phyloP scores from a whole-genome alignment of 2,797 vertebrate genomes.

The Lepus oiostolus region DNA sequence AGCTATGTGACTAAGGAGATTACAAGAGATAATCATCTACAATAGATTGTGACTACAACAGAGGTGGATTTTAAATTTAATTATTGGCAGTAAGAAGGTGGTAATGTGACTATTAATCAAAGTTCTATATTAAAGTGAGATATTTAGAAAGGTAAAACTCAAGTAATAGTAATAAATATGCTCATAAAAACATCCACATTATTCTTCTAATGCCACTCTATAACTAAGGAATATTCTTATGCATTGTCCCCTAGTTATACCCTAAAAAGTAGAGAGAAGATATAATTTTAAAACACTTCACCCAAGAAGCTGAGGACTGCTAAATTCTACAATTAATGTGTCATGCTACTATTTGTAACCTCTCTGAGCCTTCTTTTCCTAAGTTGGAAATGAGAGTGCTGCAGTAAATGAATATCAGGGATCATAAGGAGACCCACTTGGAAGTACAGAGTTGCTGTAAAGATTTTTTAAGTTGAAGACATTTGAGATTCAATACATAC shows the following conservation, averaged over 20 bases:
- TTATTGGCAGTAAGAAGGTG: neutral
- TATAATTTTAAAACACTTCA: neutral
- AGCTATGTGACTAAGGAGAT: conserved; percentile 83
- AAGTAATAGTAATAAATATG: neutral
- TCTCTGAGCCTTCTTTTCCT: neutral
- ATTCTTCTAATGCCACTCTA: neutral
- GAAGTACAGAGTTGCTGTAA: neutral
- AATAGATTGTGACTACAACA: conserved; percentile 14
- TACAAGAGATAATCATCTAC: conserved; percentile 82
- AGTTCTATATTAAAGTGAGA: neutral
- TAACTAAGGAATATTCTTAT: neutral
- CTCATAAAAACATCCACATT: neutral
- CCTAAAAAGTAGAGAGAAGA: neutral
- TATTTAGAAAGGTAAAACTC: neutral
- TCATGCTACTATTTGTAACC: neutral
- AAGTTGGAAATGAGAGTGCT: neutral
- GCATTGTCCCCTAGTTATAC: neutral
- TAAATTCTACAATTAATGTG: neutral
- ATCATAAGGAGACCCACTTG: neutral
- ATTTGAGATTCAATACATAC: neutral
- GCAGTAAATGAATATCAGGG: neutral
- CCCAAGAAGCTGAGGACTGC: neutral
- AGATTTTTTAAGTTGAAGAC: neutral
- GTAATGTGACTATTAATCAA: neutral
- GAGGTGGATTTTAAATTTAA: conserved; percentile 74